A percentile compares a stretch with the other conserved stretches of the same genome.
phyloP scores from a whole-genome alignment of 1,140 invertebrate genomes.

The Ostrea edulis region DNA sequence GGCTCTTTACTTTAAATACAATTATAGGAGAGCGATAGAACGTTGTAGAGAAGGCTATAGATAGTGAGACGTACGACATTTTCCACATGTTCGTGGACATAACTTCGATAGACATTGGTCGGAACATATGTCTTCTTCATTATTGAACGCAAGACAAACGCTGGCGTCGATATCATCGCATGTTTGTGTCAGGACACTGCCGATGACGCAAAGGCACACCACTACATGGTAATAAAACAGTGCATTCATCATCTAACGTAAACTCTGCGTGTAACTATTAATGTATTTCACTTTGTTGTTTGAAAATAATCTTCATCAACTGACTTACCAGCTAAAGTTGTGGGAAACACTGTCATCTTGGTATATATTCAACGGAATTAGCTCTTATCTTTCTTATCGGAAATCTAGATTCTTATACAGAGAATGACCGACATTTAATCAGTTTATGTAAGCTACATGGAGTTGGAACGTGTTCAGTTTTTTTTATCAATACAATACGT shows the following conservation, averaged over 20 bases:
- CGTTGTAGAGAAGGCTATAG: neutral
- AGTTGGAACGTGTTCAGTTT: no score
- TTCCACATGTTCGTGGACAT: neutral
- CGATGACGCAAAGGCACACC: neutral
- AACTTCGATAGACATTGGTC: conserved; percentile 3
- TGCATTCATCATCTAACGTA: no score
- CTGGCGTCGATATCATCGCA: neutral
- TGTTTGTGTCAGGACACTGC: neutral
- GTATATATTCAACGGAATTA: neutral
- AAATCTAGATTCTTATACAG: no score
- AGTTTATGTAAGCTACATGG: no score
- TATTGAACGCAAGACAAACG: neutral
- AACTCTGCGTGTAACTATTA: neutral
- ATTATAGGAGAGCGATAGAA: no score
- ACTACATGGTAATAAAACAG: neutral
- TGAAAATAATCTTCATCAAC: no score
- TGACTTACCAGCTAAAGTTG: neutral
- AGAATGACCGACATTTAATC: no score
- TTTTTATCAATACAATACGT: no score
- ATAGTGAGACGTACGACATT: neutral
- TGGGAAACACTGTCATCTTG: neutral
- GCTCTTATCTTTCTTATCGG: neutral
- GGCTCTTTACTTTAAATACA: no score
- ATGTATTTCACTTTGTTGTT: neutral
- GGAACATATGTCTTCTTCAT: neutral